Evolutionary conservation across 1,140 invertebrate species (phyloP), one percentile per base, ranked within the genome.

Genomic region (Lepidurus arcticus): DNA sequence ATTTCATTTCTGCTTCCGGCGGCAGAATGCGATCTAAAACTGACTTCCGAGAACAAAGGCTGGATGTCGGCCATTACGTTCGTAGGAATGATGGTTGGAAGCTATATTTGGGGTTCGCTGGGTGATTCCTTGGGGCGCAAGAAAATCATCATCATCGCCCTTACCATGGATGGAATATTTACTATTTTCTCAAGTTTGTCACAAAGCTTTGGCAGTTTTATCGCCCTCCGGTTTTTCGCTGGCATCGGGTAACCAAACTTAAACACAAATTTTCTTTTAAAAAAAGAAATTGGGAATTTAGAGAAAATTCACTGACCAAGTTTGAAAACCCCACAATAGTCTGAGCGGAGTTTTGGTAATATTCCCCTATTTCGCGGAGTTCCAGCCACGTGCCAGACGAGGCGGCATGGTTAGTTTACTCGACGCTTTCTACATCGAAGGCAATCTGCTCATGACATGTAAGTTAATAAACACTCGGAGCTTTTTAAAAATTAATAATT

Each of bases 351-450:
- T 95, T 83, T 95, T 95, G 78, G 94, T 97, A 73, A 95, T 97
- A 83, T 98, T 95, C 92, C 94, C 94, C 2, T 97, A 97, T 84
- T 96, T 96, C 86, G 93, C 93, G 53, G 95, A 98, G 86, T 97
- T 97, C 85, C 94, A 96, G 84, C 93, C 94, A 42, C 94, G 95
- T 86, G 88, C 91, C 53, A 93, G 93, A 83, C 88, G 95, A 81
- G 95, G 95, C 44, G 91, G 92, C 44, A 96, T 96, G 92, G 87
- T 97, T 78, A 94, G 93, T 81, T 93, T 94, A 83, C 93, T 97
- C 90, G 94, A 94, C 74, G 93, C 94, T 73, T 97, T 96, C 84
- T 97, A 94, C 94, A 95, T 93, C 8, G 88, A 95, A 78, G 93
- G 94, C 80, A 95, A 95, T 84, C 86, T 95, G 73, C 92, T 94